Evolutionary conservation across 2,797 vertebrate species (phyloP).

Genomic region (Sebastes flavidus): DNA sequence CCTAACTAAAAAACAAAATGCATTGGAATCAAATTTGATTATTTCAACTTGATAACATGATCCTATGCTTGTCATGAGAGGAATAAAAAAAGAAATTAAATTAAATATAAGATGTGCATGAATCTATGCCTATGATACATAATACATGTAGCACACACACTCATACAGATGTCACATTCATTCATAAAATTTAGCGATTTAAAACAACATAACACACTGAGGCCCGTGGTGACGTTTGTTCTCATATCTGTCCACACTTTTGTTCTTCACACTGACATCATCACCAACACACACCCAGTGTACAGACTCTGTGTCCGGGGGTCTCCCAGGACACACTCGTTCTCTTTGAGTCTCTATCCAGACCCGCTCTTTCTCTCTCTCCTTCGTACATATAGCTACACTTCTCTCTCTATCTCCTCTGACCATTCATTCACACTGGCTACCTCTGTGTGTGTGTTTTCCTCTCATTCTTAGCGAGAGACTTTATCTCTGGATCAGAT

Average conservation of each 20-base stretch:
- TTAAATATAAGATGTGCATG: not conserved
- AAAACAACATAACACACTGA: conserved; percentile 8
- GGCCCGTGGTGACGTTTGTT: conserved; percentile 30
- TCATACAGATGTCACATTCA: conserved; percentile 29
- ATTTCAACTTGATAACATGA: not conserved
- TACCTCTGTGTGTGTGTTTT: conserved; percentile 68
- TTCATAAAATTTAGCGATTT: conserved; percentile 44
- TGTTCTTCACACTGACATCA: conserved; percentile 70
- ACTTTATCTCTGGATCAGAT: conserved; percentile 77
- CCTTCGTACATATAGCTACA: not conserved
- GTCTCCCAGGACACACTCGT: conserved; percentile 49
- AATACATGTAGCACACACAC: not conserved
- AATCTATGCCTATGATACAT: not conserved
- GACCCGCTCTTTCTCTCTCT: conserved; percentile 7
- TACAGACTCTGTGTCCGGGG: not conserved
- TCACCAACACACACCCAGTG: conserved; percentile 42
- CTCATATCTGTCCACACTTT: conserved; percentile 58
- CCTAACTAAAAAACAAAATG: not conserved
- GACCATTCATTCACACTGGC: conserved; percentile 49
- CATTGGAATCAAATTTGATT: not conserved
- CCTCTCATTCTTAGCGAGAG: conserved; percentile 67
- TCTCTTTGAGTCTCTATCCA: conserved; percentile 25
- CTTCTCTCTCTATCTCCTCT: conserved; percentile 36
- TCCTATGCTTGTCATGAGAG: not conserved
- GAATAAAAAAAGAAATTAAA: not conserved